Conservation (phyloP, 2,888 invertebrate genomes). For the Thysanoteuthis rhombus region DNA sequence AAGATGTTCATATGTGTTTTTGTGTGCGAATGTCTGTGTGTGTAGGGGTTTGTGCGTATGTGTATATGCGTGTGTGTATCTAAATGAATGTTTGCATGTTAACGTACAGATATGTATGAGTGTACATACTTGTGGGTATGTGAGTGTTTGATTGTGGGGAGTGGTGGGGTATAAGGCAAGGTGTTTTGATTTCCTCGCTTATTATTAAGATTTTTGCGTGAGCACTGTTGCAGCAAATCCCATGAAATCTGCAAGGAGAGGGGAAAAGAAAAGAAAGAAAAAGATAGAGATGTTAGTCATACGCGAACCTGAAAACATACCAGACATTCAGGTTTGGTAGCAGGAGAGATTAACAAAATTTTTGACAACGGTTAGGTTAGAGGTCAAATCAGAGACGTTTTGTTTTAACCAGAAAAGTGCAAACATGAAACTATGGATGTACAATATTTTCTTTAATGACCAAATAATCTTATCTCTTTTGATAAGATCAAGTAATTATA, state of each 20-base stretch:
- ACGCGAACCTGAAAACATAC: neutral
- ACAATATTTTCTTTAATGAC: no score
- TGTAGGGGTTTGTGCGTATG: neutral
- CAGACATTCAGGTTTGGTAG: neutral
- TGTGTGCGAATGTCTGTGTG: no score
- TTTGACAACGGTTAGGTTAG: no score
- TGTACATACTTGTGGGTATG: neutral
- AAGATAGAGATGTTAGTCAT: neutral
- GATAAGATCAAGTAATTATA: no score
- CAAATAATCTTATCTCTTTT: no score
- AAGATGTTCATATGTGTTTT: no score
- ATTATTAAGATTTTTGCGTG: slow-evolving; percentile 24
- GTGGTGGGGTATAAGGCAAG: neutral
- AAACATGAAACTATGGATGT: no score
- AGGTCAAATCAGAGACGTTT: no score
- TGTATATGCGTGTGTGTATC: no score
- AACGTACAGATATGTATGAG: neutral
- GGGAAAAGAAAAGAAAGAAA: neutral
- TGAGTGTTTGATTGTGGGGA: neutral
- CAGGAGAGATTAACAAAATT: no score
- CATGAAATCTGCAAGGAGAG: slow-evolving; percentile 21
- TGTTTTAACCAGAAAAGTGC: no score
- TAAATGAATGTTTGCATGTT: neutral
- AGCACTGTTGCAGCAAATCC: slow-evolving; percentile 18
- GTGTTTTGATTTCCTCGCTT: neutral